phyloP scores from a whole-genome alignment of 2,888 invertebrate species.

The Microctonus brassicae region DNA sequence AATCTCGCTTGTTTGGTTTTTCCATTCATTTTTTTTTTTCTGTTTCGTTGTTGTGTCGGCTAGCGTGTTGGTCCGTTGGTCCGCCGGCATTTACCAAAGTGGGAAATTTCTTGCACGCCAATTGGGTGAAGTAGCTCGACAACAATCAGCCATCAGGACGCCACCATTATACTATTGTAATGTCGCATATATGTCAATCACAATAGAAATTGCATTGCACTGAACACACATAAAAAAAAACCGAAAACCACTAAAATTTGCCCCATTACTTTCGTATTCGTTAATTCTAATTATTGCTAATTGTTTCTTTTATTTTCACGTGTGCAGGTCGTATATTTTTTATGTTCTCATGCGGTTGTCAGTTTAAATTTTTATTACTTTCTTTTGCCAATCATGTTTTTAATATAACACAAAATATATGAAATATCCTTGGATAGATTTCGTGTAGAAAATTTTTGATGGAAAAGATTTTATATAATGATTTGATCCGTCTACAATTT shows the following conservation, averaged over 20 bases:
- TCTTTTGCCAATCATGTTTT: no score
- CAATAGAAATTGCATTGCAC: not conserved
- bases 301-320: no score
- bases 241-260: not conserved
- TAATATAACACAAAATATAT: no score
- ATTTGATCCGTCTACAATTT: not conserved
- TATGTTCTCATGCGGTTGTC: no score
- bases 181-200: not conserved
- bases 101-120: not conserved
- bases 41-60: no score
- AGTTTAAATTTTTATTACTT: no score
- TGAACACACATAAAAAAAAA: not conserved
- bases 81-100: not conserved
- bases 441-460: no score
- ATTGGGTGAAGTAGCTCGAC: not conserved
- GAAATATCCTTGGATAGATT: no score
- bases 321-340: no score
- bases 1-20: not conserved
- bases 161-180: not conserved
- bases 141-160: not conserved
- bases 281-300: no score
- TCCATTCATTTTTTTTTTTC: no score
- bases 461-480: no score
- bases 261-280: not conserved
- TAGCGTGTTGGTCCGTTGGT: not conserved